Base-by-base conservation (phyloP, 2,888 invertebrate species). In the Lasioglossum calceatum region DNA sequence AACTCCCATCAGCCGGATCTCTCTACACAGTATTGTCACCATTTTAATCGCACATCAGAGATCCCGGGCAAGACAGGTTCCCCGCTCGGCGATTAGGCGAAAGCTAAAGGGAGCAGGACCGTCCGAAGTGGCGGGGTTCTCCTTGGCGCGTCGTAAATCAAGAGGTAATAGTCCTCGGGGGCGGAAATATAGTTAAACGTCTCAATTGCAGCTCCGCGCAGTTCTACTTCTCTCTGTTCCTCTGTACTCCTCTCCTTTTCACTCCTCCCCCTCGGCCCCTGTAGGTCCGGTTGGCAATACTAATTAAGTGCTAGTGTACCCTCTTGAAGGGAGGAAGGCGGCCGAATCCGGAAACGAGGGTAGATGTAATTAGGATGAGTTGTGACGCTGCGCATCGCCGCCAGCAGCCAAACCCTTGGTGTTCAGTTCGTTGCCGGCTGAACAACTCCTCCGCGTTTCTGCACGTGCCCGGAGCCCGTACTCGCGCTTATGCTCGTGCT, bases 341-440 rank as follows among this genome's bases (percentile, higher is more conserved):
- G 84, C 85, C 90, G 91, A 91, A 93, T 91, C 92, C 92, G 93
- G 94, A 94, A 94, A 92, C 92, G 92, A 93, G 93, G 93, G 92
- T 93, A 91, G 92, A 94, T 93, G 94, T 93, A 93, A 93, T 93
- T 93, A 93, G 93, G 93, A 93, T 94, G 93, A 93, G 92, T 94
- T 93, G 93, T 91, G 93, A 93, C 89, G 91, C 90, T 88, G 82
- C 81, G 94, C 91, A 92, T 92, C 89, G 91, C 90, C 88, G 82
- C 81, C 89, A 88, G 91, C 89, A 79, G 83, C 89, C 79, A 82
- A 85, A 88, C 88, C 91, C 88, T 85, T 80, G 86, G 87, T n/a
- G 87, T 88, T 89, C 88, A 58, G 58, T 58, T 58, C n/a, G 90
- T 84, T 89, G 85, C 85, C 82, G 77, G 71, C 77, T 80, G 73